Conservation (phyloP, 1,140 invertebrate species). For the Drosophila asahinai region DNA sequence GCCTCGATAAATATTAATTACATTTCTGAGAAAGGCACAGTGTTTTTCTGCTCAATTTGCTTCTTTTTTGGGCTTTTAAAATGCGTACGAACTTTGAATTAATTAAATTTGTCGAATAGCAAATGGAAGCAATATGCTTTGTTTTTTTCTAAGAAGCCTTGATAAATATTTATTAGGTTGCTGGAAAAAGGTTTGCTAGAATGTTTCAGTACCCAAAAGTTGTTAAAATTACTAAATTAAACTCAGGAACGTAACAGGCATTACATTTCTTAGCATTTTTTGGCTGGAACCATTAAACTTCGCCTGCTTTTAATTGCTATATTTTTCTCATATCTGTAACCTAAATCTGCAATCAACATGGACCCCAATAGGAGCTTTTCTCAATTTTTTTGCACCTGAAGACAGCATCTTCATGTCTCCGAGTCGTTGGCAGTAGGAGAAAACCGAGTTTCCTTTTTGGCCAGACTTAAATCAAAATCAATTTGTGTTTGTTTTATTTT, state of each 20-base stretch:
- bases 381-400: conserved; percentile 27
- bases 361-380: conserved; percentile 47
- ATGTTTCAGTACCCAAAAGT: too few relatives aligned
- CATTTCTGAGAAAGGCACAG: conserved; percentile 1
- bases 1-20: conserved; percentile 22
- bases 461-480: conserved; percentile 40
- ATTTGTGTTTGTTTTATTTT: conserved; percentile 51
- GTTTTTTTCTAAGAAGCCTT: conserved; percentile 1
- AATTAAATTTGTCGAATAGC: background rate
- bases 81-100: background rate
- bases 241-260: too few relatives aligned
- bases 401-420: conserved; percentile 36
- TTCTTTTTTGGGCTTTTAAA: background rate
- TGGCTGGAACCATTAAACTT: background rate
- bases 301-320: background rate
- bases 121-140: background rate
- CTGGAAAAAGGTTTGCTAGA: background rate
- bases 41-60: background rate
- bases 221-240: background rate
- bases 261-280: background rate
- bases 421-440: conserved; percentile 50
- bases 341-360: conserved; percentile 24
- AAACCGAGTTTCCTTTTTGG: conserved; percentile 66
- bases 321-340: conserved; percentile 15
- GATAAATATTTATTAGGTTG: conserved; percentile 14